These are phyloP conservation scores for Lutjanus argentimaculatus DNA, from an alignment of 2,797 vertebrate genomes.

Conservation along the genomic window DNA sequence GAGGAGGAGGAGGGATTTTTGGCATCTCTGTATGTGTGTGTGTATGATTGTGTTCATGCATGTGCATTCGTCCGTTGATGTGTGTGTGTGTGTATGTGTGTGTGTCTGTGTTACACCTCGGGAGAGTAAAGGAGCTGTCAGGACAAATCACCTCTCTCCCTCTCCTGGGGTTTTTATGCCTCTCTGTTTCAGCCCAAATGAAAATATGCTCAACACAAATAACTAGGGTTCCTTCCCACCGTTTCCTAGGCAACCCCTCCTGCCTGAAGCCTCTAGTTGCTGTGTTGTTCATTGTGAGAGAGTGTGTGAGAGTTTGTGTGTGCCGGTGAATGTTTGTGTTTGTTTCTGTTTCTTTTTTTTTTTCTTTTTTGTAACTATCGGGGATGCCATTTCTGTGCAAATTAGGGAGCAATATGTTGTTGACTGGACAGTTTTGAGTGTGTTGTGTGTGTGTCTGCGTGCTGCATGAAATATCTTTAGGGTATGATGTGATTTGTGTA, in stretches of 20 bases:
- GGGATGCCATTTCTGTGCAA: slow-evolving; percentile 65
- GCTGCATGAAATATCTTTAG: background rate
- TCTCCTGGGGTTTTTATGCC: slow-evolving; percentile 76
- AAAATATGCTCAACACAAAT: slow-evolving; percentile 86
- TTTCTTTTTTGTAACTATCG: slow-evolving; percentile 37
- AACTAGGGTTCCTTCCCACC: slow-evolving; percentile 82
- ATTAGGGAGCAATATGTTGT: slow-evolving; percentile 47
- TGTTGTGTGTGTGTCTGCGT: background rate
- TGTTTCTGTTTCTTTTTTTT: background rate
- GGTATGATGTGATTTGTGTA: background rate
- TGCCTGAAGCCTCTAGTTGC: slow-evolving; percentile 78
- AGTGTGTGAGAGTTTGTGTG: slow-evolving; percentile 58
- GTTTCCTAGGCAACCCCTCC: slow-evolving; percentile 86
- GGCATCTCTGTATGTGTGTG: slow-evolving; percentile 51
- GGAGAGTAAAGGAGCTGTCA: slow-evolving; percentile 82
- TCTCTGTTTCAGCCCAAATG: slow-evolving; percentile 83
- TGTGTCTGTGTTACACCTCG: slow-evolving; percentile 70
- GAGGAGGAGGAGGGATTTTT: slow-evolving; percentile 20
- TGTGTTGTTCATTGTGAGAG: slow-evolving; percentile 67
- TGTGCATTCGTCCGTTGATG: slow-evolving; percentile 40
- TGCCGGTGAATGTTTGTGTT: slow-evolving; percentile 53
- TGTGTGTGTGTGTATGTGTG: slow-evolving; percentile 28
- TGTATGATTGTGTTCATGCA: slow-evolving; percentile 23
- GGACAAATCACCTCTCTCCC: slow-evolving; percentile 80
- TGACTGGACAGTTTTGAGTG: slow-evolving; percentile 54